phyloP scores from a whole-genome alignment of 2,888 invertebrate genomes.

The Myopa tessellatipennis region DNA sequence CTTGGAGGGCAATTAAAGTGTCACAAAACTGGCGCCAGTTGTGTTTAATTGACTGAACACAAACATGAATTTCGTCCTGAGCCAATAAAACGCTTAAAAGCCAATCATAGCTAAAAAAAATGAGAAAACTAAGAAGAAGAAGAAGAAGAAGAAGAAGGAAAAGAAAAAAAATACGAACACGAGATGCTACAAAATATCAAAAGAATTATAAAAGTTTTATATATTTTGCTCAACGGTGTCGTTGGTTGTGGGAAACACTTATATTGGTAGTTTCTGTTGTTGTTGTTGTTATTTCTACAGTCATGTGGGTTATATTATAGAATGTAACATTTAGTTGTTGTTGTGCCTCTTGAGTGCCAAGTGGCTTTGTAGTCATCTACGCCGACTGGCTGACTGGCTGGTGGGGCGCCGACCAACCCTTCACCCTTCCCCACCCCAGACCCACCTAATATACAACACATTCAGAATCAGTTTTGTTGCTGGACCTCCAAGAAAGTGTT shows the following conservation, averaged over 20 bases:
- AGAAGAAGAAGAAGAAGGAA: not conserved
- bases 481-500: too few relatives aligned
- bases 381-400: too few relatives aligned
- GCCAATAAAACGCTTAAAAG: slow-evolving; percentile 22
- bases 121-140: not conserved
- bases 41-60: slow-evolving; percentile 20
- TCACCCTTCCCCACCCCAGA: too few relatives aligned
- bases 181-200: not conserved
- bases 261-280: not conserved
- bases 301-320: not conserved
- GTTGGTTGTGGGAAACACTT: not conserved
- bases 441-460: too few relatives aligned
- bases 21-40: slow-evolving; percentile 50
- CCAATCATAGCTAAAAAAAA: not conserved
- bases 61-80: slow-evolving; percentile 1
- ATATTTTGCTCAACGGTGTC: not conserved
- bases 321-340: not conserved
- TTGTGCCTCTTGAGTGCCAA: slow-evolving; percentile 31
- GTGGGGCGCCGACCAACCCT: too few relatives aligned
- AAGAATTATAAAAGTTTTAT: not conserved
- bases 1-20: slow-evolving; percentile 51
- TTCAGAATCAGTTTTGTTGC: too few relatives aligned
- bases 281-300: slow-evolving; percentile 4
- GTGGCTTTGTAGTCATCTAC: slow-evolving; percentile 5
- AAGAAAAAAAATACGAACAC: not conserved